These are phyloP conservation scores for Melanotaenia nigrans DNA, from an alignment of 2,797 vertebrate genomes.

Conservation along the genomic window DNA sequence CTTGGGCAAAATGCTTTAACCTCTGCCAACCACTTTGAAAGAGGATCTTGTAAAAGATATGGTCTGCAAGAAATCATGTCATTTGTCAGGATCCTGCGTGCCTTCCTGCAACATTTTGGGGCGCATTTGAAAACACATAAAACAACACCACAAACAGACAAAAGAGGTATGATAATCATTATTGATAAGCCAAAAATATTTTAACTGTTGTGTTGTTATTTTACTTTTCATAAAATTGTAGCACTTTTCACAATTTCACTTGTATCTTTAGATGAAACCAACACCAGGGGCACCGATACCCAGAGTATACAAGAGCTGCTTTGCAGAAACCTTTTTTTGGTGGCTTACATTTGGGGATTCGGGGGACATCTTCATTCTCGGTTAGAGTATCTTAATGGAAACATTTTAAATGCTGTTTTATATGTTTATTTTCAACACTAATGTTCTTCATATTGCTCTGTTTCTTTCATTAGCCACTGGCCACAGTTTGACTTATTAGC, in stretches of 20 bases:
- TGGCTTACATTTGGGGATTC: constrained; percentile 90
- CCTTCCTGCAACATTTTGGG: constrained; percentile 77
- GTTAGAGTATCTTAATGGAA: constrained; percentile 62
- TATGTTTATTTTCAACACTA: neutral
- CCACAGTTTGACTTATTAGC: constrained; percentile 82
- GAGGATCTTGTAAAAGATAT: constrained; percentile 29
- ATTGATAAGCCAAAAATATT: neutral
- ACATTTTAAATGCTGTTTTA: neutral
- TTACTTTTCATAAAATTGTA: neutral
- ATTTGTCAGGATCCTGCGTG: constrained; percentile 82
- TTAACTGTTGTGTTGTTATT: neutral
- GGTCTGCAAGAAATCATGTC: constrained; percentile 86
- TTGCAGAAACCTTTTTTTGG: constrained; percentile 81
- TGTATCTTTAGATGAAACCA: constrained; percentile 10
- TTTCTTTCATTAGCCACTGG: constrained; percentile 80
- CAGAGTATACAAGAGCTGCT: constrained; percentile 57
- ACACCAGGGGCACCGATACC: constrained; percentile 12
- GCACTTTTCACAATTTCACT: constrained; percentile 28
- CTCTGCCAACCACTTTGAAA: constrained; percentile 62
- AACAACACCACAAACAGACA: constrained; percentile 11
- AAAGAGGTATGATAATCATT: constrained; percentile 47
- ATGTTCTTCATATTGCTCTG: constrained; percentile 7
- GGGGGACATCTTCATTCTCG: constrained; percentile 85
- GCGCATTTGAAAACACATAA: constrained; percentile 56
- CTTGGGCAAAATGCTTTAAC: constrained; percentile 66